A percentile compares a stretch with the other conserved stretches of the same genome.
phyloP scores from a whole-genome alignment of 1,140 invertebrate species.

The Prorops nasuta region DNA sequence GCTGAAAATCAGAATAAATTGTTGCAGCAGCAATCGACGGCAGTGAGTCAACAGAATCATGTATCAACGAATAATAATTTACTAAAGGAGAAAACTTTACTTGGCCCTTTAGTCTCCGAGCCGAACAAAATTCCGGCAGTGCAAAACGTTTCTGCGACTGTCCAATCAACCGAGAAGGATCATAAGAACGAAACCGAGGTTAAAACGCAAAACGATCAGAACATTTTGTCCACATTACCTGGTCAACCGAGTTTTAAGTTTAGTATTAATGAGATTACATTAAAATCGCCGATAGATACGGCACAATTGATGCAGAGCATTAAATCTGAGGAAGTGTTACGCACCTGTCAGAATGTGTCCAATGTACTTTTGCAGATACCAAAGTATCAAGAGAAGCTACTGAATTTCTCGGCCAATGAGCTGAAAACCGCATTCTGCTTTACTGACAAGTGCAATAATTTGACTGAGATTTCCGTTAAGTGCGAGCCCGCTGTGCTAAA shows the following conservation, averaged over 20 bases:
- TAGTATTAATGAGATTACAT: constrained; percentile 30
- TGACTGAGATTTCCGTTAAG: constrained; percentile 36
- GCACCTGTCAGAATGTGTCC: constrained; percentile 50
- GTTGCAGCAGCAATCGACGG: neutral
- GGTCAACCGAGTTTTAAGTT: constrained; percentile 42
- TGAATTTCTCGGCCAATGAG: constrained; percentile 45
- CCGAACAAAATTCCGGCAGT: constrained; percentile 15
- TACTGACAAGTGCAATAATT: constrained; percentile 49
- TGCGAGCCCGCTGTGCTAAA: constrained; percentile 48
- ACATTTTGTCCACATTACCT: constrained; percentile 32
- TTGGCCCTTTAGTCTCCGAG: constrained; percentile 16
- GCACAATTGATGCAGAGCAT: constrained; percentile 43
- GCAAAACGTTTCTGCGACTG: too few relatives aligned
- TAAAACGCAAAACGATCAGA: constrained; percentile 31
- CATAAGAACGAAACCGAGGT: constrained; percentile 22
- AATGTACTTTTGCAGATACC: constrained; percentile 50
- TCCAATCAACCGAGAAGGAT: constrained; percentile 28
- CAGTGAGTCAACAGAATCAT: constrained; percentile 20
- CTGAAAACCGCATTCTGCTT: constrained; percentile 34
- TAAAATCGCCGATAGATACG: constrained; percentile 30
- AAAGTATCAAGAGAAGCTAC: constrained; percentile 49
- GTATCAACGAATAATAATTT: constrained; percentile 6
- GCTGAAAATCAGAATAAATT: constrained; percentile 14
- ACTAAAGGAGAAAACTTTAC: constrained; percentile 15
- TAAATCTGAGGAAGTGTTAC: constrained; percentile 47